Base-by-base conservation (phyloP, 2,888 invertebrate species). In the Hemaris fuciformis region DNA sequence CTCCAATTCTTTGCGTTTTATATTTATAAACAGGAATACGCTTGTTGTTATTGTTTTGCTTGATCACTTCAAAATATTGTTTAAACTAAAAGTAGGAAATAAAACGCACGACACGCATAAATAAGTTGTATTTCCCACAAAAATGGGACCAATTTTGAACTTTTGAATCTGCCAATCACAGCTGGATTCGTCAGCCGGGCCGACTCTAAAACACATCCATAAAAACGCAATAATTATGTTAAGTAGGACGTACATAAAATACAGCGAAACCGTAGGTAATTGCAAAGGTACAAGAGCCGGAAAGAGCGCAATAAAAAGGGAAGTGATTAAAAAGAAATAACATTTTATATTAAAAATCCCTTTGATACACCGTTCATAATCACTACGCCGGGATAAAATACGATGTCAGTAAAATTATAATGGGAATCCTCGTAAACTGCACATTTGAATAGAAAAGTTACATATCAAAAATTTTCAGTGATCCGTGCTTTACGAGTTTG, bases 391-490 rank as follows among this genome's bases (percentile, higher is more conserved):
- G 83, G 84, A 85, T 81, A 84, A 91, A 89, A 89, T 91, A 90
- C 85, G 87, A 88, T 79, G 83, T 83, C 88, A 87, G 86, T 91
- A 91, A 91, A 91, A 89, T 89, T 87, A 88, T 91, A 91, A 91
- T 88, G 87, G 87, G 79, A 77, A 75, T 74, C 75, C 80, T 90
- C 91, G 89, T 91, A 91, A 92, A 90, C 77, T 76, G 79, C 71
- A 73, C 86, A 90, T 92, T 92, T 92, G 92, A 92, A 92, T 92
- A 91, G 89, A 84, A 90, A 86, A 87, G 91, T 91, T 87, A 91
- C 92, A 91, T 91, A 91, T 92, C 92, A 91, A 92, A 92, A 91
- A 91, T 90, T 90, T 89, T 90, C 92, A 91, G 84, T 90, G 91
- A 92, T 91, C 91, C 91, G 90, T 91, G 84, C 87, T 92, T 92